Evolutionary conservation across 2,113 vertebrate species (phyloP), one percentile per base, ranked within the genome.

Genomic region (Panurus biarmicus): DNA sequence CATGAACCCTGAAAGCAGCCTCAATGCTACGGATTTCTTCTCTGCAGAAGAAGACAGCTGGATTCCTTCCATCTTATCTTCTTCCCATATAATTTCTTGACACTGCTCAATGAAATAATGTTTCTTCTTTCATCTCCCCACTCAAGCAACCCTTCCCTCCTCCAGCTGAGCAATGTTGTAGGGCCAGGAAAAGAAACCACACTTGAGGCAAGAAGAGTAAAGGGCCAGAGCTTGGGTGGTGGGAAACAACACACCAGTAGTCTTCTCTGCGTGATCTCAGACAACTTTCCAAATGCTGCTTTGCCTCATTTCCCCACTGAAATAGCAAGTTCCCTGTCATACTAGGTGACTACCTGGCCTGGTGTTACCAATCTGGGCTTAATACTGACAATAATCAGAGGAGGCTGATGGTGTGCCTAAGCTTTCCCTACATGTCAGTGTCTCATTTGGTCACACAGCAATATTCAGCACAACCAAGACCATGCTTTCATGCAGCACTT

Each of bases 1-100:
- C 83, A 74, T 53, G 74, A 96, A 90, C 79, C 65, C 87, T 83
- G 54, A 77, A 92, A 84, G 79, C 53, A 91, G 54, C 21, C 31
- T 86, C 36, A 57, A 7, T 2, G 24, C 33, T 80, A 60, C 5
- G 6, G 16, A 77, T 3, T 10, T 80, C 54, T 83, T 35, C 54
- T n/a, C 40, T 2, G 2, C 21, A 89, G 42, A 67, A 92, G 36
- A 35, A 73, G 82, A 74, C 17, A 83, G 61, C 15, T 42, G 17
- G 3, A 16, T 48, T 85, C 42, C 76, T 89, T 74, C 75, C 5
- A 9, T 18, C 36, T 47, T 56, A 76, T 31, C 85, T 77, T 58
- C 18, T 80, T 77, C 44, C 60, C 10, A 4, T 70, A 11, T 33
- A 35, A 81, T 61, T 81, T 94, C 51, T 64, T 71, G 40, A 73